Percentiles rank a stretch among this genome's conserved stretches.
Conservation (phyloP, 23 tunicate genomes). For the Phallusia fumigata region DNA sequence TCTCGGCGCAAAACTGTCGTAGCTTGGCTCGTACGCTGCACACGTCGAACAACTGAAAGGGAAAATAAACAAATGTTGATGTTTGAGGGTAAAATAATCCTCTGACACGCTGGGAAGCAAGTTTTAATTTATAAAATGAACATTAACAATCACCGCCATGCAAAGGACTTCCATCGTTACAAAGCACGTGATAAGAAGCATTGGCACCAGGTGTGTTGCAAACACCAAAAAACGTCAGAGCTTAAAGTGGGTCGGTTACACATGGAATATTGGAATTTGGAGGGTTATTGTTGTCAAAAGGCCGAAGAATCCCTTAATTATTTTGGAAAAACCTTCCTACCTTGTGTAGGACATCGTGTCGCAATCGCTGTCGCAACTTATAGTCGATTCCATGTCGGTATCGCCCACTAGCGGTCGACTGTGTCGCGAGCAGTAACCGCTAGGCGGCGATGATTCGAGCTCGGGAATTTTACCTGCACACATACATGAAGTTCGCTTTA, state of each 20-base stretch:
- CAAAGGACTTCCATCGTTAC: too few relatives aligned
- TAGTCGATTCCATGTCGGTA: conserved; percentile 2
- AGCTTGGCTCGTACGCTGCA: neutral
- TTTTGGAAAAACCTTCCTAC: neutral
- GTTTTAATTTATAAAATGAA: too few relatives aligned
- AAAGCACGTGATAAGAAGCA: too few relatives aligned
- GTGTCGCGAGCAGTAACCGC: conserved; percentile 9
- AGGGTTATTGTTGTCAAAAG: neutral
- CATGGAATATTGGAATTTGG: too few relatives aligned
- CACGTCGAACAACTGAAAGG: conserved; percentile 47
- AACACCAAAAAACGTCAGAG: too few relatives aligned
- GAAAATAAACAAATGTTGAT: too few relatives aligned
- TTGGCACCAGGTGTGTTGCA: too few relatives aligned
- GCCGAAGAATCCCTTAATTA: neutral
- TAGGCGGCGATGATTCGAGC: conserved; percentile 31
- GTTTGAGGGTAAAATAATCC: too few relatives aligned
- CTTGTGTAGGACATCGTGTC: conserved; percentile 28
- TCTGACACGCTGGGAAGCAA: too few relatives aligned
- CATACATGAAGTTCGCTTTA: neutral
- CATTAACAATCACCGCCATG: too few relatives aligned
- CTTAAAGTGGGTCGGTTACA: too few relatives aligned
- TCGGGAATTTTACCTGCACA: conserved; percentile 30
- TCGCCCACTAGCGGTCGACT: neutral
- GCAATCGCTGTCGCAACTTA: conserved; percentile 29
- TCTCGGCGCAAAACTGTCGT: conserved; percentile 22